phyloP scores from a whole-genome alignment of 2,888 invertebrate genomes.

The Dysmachus trigonus region DNA sequence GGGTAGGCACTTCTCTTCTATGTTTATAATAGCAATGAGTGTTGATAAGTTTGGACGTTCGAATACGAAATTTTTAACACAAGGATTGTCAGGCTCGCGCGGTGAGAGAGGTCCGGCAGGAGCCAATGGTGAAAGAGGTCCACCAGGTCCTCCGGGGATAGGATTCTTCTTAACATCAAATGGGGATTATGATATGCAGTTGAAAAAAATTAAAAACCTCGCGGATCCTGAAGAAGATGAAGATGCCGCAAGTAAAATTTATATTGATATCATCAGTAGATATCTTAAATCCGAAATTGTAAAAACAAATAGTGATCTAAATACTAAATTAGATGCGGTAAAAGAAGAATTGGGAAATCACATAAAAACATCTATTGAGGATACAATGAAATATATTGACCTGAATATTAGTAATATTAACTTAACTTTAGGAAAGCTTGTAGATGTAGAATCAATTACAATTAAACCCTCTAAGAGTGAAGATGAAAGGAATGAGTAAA shows the following conservation, averaged over 20 bases:
- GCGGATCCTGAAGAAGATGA: slow-evolving; percentile 13
- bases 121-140: too few relatives aligned
- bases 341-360: background rate
- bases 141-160: background rate
- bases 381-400: too few relatives aligned
- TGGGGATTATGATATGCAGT: slow-evolving; percentile 21
- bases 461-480: background rate
- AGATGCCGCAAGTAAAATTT: slow-evolving; percentile 25
- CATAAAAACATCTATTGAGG: background rate
- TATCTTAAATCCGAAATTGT: background rate
- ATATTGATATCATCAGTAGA: background rate
- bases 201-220: slow-evolving; percentile 39
- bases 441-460: background rate
- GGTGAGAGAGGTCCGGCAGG: background rate
- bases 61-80: background rate
- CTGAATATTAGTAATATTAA: background rate
- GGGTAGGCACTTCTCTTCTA: too few relatives aligned
- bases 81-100: background rate
- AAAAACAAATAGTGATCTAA: background rate
- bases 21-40: too few relatives aligned
- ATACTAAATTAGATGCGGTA: background rate
- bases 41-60: background rate
- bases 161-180: slow-evolving; percentile 35
- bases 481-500: slow-evolving; percentile 3
- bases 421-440: background rate